Percentiles rank a stretch among this genome's conserved stretches.
Evolutionary conservation across 2,113 vertebrate genomes (phyloP).

Genomic region (Hucho hucho): DNA sequence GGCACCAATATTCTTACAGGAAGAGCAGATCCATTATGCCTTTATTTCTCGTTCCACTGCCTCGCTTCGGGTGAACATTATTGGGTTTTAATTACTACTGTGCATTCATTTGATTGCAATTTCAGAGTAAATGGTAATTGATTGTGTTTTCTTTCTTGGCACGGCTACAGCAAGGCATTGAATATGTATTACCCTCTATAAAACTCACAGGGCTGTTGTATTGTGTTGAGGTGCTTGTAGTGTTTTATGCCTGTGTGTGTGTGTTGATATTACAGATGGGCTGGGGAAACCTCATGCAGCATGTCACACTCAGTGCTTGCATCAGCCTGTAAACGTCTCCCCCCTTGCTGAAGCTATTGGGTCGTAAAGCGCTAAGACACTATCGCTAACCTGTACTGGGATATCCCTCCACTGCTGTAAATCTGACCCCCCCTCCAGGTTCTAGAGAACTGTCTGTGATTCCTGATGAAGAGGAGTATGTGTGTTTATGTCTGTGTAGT

Average conservation of each 20-base stretch:
- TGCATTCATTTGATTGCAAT: too few relatives aligned
- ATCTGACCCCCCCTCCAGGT: not conserved
- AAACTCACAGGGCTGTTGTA: not conserved
- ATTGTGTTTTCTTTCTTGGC: too few relatives aligned
- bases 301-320: not conserved
- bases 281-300: conserved; percentile 11
- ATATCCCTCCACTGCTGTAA: conserved; percentile 12
- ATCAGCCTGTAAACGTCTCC: conserved; percentile 18
- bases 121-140: too few relatives aligned
- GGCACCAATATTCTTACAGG: too few relatives aligned
- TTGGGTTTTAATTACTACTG: too few relatives aligned
- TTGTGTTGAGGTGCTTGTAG: not conserved
- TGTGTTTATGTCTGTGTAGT: not conserved
- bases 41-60: not conserved
- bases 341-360: conserved; percentile 10
- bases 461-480: not conserved
- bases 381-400: not conserved
- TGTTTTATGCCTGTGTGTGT: conserved; percentile 33
- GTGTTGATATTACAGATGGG: conserved; percentile 35
- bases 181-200: conserved; percentile 8
- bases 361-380: conserved; percentile 7
- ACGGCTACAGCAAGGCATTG: too few relatives aligned
- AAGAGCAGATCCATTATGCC: conserved; percentile 34
- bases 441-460: not conserved
- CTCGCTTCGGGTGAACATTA: not conserved